Evolutionary conservation across 2,113 vertebrate genomes (phyloP).

Genomic region (Nematolebias whitei): DNA sequence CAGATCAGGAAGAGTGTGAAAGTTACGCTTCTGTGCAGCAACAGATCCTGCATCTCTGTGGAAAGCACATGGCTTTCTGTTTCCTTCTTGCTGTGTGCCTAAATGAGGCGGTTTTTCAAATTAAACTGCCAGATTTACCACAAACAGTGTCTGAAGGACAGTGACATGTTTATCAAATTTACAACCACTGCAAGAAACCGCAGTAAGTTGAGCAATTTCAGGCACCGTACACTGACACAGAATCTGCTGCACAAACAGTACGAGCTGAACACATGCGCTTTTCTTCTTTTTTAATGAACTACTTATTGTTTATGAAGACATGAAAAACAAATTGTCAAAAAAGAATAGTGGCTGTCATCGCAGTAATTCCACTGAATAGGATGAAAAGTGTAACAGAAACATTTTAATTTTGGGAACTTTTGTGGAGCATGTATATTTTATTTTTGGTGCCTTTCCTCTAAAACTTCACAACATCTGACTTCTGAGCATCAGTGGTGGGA

Average conservation of each 20-base stretch:
- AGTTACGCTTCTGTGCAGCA: not conserved
- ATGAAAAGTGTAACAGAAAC: too few relatives aligned
- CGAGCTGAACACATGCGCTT: not conserved
- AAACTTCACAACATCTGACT: slow-evolving; percentile 48
- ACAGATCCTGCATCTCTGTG: slow-evolving; percentile 8
- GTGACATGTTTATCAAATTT: slow-evolving; percentile 65
- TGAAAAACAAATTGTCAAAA: not conserved
- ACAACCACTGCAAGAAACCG: slow-evolving; percentile 42
- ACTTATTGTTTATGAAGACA: not conserved
- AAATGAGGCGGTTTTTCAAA: slow-evolving; percentile 30
- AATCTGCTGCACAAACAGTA: slow-evolving; percentile 11
- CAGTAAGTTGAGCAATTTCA: slow-evolving; percentile 53
- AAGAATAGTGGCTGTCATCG: not conserved
- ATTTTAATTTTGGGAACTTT: too few relatives aligned
- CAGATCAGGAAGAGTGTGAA: not conserved
- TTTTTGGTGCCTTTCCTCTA: slow-evolving; percentile 11
- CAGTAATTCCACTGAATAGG: not conserved
- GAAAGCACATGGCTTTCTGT: not conserved
- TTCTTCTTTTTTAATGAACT: not conserved
- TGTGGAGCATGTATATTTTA: too few relatives aligned
- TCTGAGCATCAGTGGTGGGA: slow-evolving; percentile 76
- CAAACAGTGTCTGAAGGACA: slow-evolving; percentile 48
- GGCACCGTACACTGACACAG: slow-evolving; percentile 7
- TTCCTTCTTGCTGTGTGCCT: slow-evolving; percentile 19
- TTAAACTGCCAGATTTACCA: slow-evolving; percentile 72